Percentiles rank a stretch among this genome's conserved stretches.
Evolutionary conservation across 1,140 invertebrate genomes (phyloP).

Genomic region (Arion vulgaris): DNA sequence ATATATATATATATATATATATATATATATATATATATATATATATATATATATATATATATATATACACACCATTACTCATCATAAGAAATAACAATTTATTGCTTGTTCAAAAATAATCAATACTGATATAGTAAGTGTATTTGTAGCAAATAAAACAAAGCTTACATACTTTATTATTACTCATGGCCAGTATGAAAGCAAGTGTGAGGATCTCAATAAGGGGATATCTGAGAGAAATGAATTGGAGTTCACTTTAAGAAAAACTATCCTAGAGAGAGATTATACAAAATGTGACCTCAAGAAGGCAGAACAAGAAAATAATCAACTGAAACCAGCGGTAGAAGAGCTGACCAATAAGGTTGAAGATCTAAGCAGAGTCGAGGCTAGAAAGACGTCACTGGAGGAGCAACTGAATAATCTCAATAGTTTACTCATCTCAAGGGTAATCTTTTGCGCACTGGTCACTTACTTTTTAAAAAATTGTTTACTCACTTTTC

Average conservation of each 20-base stretch:
- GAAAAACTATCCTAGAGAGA: constrained; percentile 38
- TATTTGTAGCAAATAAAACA: too few species aligned
- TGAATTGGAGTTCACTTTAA: constrained; percentile 41
- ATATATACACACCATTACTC: too few species aligned
- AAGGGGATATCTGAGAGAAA: constrained; percentile 30
- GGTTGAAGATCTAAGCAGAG: constrained; percentile 27
- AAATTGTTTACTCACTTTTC: neutral
- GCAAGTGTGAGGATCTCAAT: constrained; percentile 33
- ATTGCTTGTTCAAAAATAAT: too few species aligned
- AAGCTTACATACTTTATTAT: neutral
- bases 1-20: too few species aligned
- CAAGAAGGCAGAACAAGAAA: constrained; percentile 24
- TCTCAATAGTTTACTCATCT: constrained; percentile 30
- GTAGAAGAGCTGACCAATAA: constrained; percentile 28
- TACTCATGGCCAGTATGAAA: constrained; percentile 6
- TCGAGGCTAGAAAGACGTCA: constrained; percentile 32
- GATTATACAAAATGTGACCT: constrained; percentile 41
- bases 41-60: too few species aligned
- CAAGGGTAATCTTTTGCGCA: constrained; percentile 40
- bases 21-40: too few species aligned
- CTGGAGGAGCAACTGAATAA: constrained; percentile 40
- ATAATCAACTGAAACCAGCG: constrained; percentile 17
- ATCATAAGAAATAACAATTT: too few species aligned
- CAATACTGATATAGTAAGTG: too few species aligned
- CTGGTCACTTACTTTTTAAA: neutral